Evolutionary conservation across 2,113 vertebrate genomes (phyloP).

Genomic region (Microcebus tavaratra): DNA sequence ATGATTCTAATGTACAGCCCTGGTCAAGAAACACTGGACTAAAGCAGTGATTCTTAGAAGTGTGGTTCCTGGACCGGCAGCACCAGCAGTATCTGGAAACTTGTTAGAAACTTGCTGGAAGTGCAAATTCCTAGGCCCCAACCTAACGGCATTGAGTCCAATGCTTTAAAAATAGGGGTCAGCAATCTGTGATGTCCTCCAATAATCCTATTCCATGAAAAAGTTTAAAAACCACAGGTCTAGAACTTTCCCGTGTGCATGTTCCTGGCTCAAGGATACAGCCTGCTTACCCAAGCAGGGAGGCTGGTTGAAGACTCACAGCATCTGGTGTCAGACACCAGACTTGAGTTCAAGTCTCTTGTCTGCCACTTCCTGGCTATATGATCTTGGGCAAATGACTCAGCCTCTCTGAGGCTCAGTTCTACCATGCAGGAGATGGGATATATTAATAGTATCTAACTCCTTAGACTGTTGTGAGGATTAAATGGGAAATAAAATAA

Average conservation of each 20-base stretch:
- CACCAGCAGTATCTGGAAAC: background rate
- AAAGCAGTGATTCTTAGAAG: background rate
- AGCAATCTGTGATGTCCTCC: background rate
- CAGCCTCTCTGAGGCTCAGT: background rate
- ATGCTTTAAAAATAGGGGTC: background rate
- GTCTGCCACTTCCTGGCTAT: background rate
- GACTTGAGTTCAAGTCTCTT: background rate
- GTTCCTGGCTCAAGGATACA: background rate
- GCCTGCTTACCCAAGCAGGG: no score
- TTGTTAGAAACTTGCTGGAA: background rate
- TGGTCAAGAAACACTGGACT: background rate
- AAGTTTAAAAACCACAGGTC: background rate
- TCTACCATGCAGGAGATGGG: background rate
- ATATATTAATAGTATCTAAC: background rate
- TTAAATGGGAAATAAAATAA: background rate
- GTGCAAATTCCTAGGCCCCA: background rate
- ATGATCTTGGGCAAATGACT: background rate
- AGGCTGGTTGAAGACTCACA: no score
- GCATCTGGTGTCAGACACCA: background rate
- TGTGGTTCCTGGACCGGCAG: background rate
- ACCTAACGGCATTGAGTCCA: background rate
- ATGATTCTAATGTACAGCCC: background rate
- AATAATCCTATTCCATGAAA: background rate
- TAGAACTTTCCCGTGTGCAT: background rate
- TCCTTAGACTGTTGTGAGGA: background rate